Evolutionary conservation across 2,797 vertebrate species (phyloP).

Genomic region (Molossus molossus): DNA sequence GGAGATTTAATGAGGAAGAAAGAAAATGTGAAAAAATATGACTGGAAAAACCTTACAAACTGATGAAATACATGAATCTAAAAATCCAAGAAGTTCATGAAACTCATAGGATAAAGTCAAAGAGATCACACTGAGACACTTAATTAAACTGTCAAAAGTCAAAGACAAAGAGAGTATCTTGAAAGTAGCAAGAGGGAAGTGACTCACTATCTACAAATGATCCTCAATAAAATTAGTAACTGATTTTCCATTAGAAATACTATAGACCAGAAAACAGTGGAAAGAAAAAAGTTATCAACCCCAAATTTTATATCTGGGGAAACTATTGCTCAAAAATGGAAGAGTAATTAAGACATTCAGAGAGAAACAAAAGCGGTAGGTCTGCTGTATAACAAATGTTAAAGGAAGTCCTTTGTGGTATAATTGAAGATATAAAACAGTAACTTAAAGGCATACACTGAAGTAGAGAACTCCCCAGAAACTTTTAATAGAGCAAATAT

Average conservation of each 20-base stretch:
- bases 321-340: neutral
- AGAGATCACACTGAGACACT: neutral
- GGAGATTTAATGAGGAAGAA: neutral
- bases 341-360: neutral
- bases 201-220: neutral
- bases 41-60: neutral
- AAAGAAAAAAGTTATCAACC: neutral
- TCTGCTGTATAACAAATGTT: neutral
- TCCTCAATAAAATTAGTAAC: slow-evolving; percentile 25
- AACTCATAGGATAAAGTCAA: neutral
- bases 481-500: neutral
- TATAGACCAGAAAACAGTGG: neutral
- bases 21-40: neutral
- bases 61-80: neutral
- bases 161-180: neutral
- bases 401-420: neutral
- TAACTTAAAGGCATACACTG: neutral
- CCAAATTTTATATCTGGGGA: neutral
- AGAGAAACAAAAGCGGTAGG: neutral
- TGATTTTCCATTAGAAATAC: neutral
- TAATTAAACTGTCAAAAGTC: neutral
- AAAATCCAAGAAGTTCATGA: neutral
- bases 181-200: slow-evolving; percentile 4
- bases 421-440: neutral
- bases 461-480: neutral